Evolutionary conservation across 35 echinoderm and acorn worm species (phyloP).

Genomic region (Heliocidaris erythrogramma): DNA sequence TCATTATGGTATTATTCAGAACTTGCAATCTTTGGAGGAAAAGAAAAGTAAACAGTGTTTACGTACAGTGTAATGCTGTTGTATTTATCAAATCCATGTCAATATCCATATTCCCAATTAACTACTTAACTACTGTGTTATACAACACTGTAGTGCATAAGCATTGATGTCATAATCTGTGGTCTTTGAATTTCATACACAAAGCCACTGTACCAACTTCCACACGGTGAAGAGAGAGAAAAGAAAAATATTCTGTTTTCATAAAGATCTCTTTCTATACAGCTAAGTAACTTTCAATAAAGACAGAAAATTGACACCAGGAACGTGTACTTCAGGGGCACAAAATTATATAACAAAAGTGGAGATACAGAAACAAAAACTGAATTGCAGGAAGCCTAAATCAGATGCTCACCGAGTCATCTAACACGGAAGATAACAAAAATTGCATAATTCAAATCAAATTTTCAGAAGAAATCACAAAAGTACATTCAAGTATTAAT

Average conservation of each 20-base stretch:
- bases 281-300: too few relatives aligned
- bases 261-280: neutral
- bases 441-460: conserved; percentile 6
- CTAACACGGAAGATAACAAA: neutral
- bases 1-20: neutral
- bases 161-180: too few relatives aligned
- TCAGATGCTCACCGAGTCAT: neutral
- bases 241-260: neutral
- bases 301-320: neutral
- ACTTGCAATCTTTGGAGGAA: neutral
- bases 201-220: too few relatives aligned
- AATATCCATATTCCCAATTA: too few relatives aligned
- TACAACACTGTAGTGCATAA: too few relatives aligned
- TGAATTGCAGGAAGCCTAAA: neutral
- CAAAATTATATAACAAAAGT: neutral
- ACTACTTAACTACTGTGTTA: too few relatives aligned
- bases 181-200: too few relatives aligned
- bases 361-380: neutral
- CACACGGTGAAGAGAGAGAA: neutral
- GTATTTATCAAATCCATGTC: too few relatives aligned
- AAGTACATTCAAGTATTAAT: neutral
- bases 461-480: conserved; percentile 4
- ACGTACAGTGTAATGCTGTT: too few relatives aligned
- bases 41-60: too few relatives aligned
- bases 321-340: neutral